These are phyloP conservation scores for Bradypus variegatus DNA, from an alignment of 2,797 vertebrate genomes.

Conservation along the genomic window DNA sequence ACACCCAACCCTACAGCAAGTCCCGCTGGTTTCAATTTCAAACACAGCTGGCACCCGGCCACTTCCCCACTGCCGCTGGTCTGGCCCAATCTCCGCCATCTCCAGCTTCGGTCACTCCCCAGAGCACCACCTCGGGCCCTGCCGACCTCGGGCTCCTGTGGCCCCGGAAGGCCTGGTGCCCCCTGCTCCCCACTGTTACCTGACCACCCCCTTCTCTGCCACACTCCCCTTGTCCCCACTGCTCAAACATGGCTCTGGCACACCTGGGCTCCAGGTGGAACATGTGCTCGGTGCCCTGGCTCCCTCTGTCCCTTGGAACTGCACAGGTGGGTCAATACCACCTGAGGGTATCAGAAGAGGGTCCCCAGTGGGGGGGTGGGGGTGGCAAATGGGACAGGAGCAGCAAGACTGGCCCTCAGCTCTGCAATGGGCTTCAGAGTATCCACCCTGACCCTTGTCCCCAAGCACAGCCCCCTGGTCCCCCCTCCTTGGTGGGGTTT, in stretches of 20 bases:
- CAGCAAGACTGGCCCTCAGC: accelerated
- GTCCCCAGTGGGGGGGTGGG: too few relatives aligned
- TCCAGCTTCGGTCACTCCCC: neutral
- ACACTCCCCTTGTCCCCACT: accelerated
- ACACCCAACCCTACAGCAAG: neutral
- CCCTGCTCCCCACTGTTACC: neutral
- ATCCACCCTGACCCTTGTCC: accelerated
- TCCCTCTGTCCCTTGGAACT: neutral
- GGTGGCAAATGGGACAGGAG: accelerated
- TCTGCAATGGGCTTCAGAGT: neutral
- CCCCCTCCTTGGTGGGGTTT: neutral
- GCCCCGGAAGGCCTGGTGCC: neutral
- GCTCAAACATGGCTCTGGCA: neutral
- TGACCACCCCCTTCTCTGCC: neutral
- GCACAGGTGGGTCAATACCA: accelerated
- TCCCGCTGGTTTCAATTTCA: neutral
- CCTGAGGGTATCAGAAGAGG: neutral
- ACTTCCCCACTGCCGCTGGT: too few relatives aligned
- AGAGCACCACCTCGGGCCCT: neutral
- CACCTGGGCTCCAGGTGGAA: neutral
- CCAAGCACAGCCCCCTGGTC: neutral
- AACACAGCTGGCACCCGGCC: neutral
- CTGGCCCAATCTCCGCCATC: neutral
- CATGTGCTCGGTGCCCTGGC: accelerated
- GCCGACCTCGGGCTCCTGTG: neutral